Evolutionary conservation across 2,113 vertebrate genomes (phyloP), one percentile per base, ranked within the genome.

Genomic region (Monopterus albus): DNA sequence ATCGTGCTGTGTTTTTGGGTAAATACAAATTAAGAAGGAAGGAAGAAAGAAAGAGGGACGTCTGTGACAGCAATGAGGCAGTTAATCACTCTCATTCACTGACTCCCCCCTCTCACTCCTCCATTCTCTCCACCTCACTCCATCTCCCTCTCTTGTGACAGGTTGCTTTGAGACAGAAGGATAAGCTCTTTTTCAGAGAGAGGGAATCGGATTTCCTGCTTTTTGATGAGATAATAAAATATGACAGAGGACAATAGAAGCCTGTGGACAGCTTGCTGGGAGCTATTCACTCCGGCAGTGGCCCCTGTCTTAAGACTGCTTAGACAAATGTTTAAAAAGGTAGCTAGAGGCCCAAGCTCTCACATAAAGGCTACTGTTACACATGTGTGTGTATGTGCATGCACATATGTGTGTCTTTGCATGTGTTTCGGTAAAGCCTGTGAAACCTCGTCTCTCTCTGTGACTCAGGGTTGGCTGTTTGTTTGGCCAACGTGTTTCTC

Each of bases 171-270:
- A 90, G 89, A 90, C 88, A 79, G 84, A 78, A 78, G 91, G 88
- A 92, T 92, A 91, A 92, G 91, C 86, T 90, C 88, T 92, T 89
- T 90, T 89, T 88, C 85, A 90, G 74, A 81, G 84, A 84, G 89
- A 88, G 84, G 84, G 91, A 91, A 91, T 92, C 89, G 83, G 91
- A 91, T 92, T 93, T 92, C 91, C 90, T 92, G 86, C 86, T 88
- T 88, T 91, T 90, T 91, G 89, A 92, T 91, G 91, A 91, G 89
- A 89, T 91, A 88, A 91, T 92, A 89, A 92, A 92, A 91, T 91
- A 92, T 92, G 91, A 90, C 68, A 21, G 88, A 75, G 91, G 87
- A 92, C 91, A 92, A 90, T 86, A 73, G 91, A 75, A 83, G 89
- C 77, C 85, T 85, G 84, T 88, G 85, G 88, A 83, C 52, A 29